Percentiles rank a stretch among this genome's conserved stretches.
phyloP scores from a whole-genome alignment of 2,888 invertebrate species.

The Synergus umbraculus region DNA sequence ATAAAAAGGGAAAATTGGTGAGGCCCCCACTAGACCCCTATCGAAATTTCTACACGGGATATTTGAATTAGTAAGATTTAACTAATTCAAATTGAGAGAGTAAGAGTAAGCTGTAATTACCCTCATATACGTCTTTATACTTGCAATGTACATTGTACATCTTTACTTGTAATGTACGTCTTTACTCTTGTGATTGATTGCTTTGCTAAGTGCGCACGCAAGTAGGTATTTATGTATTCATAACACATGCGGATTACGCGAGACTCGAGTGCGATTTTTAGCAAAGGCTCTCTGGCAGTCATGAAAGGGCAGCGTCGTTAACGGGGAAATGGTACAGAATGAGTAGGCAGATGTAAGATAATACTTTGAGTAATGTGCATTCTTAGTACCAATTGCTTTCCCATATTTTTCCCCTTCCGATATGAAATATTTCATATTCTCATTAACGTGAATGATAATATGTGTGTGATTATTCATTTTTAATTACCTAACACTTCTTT shows the following conservation, averaged over 20 bases:
- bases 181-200: constrained; percentile 35
- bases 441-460: constrained; percentile 1
- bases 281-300: constrained; percentile 18
- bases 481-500: not conserved
- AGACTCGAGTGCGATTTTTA: constrained; percentile 5
- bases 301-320: constrained; percentile 36
- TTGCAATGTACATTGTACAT: constrained; percentile 13
- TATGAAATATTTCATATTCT: not conserved
- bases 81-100: not conserved
- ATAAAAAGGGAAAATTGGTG: no score
- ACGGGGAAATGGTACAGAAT: constrained; percentile 38
- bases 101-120: constrained; percentile 40
- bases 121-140: not conserved
- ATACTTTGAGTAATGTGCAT: constrained; percentile 32
- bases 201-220: constrained; percentile 29
- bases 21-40: no score
- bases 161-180: constrained; percentile 17
- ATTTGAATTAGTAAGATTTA: no score
- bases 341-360: constrained; percentile 40
- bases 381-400: not conserved
- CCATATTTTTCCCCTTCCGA: not conserved
- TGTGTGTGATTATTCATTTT: not conserved
- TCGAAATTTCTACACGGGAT: no score
- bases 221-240: constrained; percentile 28
- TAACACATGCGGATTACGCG: constrained; percentile 38